A percentile compares a stretch with the other conserved stretches of the same genome.
These are phyloP conservation scores for Hippocampus abdominalis DNA, from an alignment of 2,113 vertebrate species.

Conservation along the genomic window DNA sequence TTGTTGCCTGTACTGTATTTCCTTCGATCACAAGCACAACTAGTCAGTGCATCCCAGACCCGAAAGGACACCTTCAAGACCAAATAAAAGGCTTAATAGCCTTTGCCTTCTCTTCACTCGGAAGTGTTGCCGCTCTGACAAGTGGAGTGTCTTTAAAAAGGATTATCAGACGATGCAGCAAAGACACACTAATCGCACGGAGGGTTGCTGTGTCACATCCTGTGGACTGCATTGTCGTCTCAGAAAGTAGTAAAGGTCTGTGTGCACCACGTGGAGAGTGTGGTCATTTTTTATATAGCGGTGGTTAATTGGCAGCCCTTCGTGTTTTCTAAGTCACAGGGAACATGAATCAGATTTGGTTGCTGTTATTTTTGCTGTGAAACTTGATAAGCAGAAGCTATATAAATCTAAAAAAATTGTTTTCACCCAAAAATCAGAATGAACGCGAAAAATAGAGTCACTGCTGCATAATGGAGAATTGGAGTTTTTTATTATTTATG, in stretches of 20 bases:
- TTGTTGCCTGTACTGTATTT: background rate
- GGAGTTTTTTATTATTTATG: conserved; percentile 9
- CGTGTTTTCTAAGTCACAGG: conserved; percentile 37
- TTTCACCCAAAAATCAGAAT: background rate
- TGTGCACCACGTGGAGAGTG: conserved; percentile 32
- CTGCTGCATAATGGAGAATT: conserved; percentile 26
- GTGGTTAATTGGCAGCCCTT: conserved; percentile 61
- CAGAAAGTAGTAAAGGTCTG: conserved; percentile 29
- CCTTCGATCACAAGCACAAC: conserved; percentile 7
- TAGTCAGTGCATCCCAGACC: background rate
- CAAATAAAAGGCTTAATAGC: conserved; percentile 37
- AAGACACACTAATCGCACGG: conserved; percentile 50
- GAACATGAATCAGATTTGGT: conserved; percentile 23
- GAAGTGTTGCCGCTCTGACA: conserved; percentile 51
- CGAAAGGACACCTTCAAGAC: conserved; percentile 11
- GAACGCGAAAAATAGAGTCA: conserved; percentile 18
- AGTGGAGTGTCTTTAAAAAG: conserved; percentile 63
- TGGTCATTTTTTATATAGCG: conserved; percentile 47
- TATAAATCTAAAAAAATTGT: conserved; percentile 31
- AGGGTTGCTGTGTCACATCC: conserved; percentile 54
- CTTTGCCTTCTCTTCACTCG: conserved; percentile 17
- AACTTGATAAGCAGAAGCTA: conserved; percentile 35
- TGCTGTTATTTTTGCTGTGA: conserved; percentile 5
- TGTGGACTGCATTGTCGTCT: conserved; percentile 40
- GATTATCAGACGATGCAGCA: conserved; percentile 51